phyloP scores from a whole-genome alignment of 1,140 invertebrate species.

The Ctenoplectra terminalis region DNA sequence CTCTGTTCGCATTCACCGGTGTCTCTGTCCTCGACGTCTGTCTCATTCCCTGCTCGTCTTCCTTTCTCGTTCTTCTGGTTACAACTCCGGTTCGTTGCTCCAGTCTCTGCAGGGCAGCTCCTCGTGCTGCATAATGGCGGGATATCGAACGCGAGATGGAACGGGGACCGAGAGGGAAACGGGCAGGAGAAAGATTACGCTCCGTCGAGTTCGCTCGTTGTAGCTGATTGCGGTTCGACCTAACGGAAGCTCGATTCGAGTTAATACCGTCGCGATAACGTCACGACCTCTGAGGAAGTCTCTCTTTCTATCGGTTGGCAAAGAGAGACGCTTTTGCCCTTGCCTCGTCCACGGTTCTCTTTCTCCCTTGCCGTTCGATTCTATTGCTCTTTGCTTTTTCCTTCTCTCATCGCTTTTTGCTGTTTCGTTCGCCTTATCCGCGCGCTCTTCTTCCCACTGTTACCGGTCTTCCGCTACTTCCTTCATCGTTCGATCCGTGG shows the following conservation, averaged over 20 bases:
- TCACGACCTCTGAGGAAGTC: constrained; percentile 49
- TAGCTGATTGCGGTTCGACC: constrained; percentile 69
- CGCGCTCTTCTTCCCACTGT: too few relatives aligned
- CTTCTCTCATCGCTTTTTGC: constrained; percentile 6
- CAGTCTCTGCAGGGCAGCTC: background rate
- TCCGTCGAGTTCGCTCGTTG: constrained; percentile 61
- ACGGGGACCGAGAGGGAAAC: background rate
- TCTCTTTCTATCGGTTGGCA: constrained; percentile 18
- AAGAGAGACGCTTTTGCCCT: background rate
- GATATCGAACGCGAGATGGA: constrained; percentile 10
- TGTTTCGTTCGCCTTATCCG: too few relatives aligned
- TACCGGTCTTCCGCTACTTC: too few relatives aligned
- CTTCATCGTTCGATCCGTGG: too few relatives aligned
- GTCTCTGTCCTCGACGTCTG: constrained; percentile 3
- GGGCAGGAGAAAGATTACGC: constrained; percentile 49
- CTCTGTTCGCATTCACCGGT: background rate
- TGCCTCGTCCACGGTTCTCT: background rate
- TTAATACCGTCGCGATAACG: constrained; percentile 71
- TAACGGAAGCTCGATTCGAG: constrained; percentile 68
- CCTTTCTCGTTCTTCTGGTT: background rate
- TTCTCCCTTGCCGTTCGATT: background rate
- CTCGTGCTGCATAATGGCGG: constrained; percentile 35
- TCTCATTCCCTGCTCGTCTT: background rate
- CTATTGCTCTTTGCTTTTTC: constrained; percentile 11
- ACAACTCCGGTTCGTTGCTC: background rate